Base-by-base conservation (phyloP, 2,888 invertebrate species). In the Blastobasis lacticolella region DNA sequence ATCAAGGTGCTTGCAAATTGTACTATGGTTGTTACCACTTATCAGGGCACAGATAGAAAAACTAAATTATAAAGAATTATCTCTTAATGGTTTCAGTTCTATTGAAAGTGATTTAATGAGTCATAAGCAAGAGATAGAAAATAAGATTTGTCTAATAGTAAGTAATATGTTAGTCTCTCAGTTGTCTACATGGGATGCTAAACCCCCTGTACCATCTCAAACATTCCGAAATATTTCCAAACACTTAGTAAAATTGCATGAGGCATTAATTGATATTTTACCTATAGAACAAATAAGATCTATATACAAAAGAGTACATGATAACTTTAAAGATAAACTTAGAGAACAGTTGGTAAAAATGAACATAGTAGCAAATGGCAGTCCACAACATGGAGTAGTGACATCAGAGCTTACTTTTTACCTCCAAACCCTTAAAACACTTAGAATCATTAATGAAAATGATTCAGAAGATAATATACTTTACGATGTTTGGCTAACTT, bases 321-420 rank as follows among this genome's bases (percentile, higher is more conserved):
- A 91, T 72, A 93, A 94, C 66, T 97, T 98, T 73, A 96, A 97
- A 84, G 93, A 93, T 61, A 93, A 95, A 73, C 86, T 98, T 62
- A 90, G 95, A 78, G 94, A 95, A 67, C 95, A 96, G 73, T 87
- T 98, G 61, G 74, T 91, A 4, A 94, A 93, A 77, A 92, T 97
- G 90, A 96, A 96, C 72, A 95, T 98, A 62, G 92, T 93, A 52
- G 97, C 97, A 64, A 96, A 98, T 85, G 97, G 97, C n/a, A 97
- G 97, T 48, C 98, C 98, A 2, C 96, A 97, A 73, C 97, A 98
- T 76, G 97, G 97, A 45, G 93, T 96, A 50, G 97, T 97, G n/a
- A 96, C 95, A 41, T 95, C 96, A 6, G 97, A 97, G 86, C 83
- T 97, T 69, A 95, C 95, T 56, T 97, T 97, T 84, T 97, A 97